Conservation (phyloP, 2,113 vertebrate genomes). For the Eublepharis macularius region DNA sequence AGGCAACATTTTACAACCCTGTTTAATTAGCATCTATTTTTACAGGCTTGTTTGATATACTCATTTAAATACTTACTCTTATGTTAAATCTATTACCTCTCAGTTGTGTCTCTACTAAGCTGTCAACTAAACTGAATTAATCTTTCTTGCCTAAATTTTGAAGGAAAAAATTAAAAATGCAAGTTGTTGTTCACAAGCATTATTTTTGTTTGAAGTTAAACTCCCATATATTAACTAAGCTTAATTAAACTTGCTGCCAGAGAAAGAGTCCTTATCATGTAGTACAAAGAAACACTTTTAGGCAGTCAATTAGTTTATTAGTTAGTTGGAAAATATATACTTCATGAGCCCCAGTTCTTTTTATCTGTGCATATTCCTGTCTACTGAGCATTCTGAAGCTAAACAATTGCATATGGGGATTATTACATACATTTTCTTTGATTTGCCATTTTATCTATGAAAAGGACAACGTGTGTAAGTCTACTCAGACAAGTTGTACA, state of each 20-base stretch:
- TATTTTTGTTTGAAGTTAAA: slow-evolving; percentile 55
- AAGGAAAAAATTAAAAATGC: slow-evolving; percentile 26
- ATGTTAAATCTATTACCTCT: slow-evolving; percentile 33
- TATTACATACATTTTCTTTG: background rate
- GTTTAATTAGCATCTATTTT: slow-evolving; percentile 45
- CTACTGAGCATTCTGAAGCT: slow-evolving; percentile 2
- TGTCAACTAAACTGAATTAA: slow-evolving; percentile 40
- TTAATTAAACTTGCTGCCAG: slow-evolving; percentile 49
- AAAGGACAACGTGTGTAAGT: background rate
- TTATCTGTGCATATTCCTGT: background rate
- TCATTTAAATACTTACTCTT: slow-evolving; percentile 37
- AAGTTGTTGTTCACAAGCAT: slow-evolving; percentile 36
- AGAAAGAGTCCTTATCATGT: slow-evolving; percentile 36
- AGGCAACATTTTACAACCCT: slow-evolving; percentile 18
- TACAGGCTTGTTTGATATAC: slow-evolving; percentile 6
- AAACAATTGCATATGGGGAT: background rate
- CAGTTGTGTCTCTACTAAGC: slow-evolving; percentile 16
- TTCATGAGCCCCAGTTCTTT: slow-evolving; percentile 7
- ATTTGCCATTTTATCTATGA: background rate
- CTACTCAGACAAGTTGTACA: background rate
- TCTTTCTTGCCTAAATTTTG: slow-evolving; percentile 39
- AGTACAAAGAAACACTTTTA: slow-evolving; percentile 39
- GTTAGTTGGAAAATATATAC: slow-evolving; percentile 40
- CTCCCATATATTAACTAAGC: slow-evolving; percentile 43
- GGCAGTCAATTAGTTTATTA: slow-evolving; percentile 45